These are phyloP conservation scores for Agrotis clavis DNA, from an alignment of 2,888 invertebrate genomes.

Conservation along the genomic window DNA sequence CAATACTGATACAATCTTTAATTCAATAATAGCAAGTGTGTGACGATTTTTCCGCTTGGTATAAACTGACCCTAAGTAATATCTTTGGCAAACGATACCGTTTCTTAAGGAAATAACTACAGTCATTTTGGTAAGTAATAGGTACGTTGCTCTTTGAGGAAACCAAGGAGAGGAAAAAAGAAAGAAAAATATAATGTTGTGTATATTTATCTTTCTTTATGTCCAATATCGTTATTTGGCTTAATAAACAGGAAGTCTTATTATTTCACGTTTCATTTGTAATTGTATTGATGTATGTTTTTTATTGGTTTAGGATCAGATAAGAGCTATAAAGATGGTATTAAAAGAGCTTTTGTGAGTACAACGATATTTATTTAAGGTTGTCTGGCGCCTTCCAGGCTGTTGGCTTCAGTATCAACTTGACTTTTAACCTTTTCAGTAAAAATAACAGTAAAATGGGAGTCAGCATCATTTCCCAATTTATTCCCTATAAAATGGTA, in stretches of 20 bases:
- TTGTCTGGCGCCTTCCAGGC: not conserved
- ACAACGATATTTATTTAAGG: not conserved
- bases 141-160: constrained; percentile 39
- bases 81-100: constrained; percentile 37
- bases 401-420: not conserved
- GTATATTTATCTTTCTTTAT: constrained; percentile 44
- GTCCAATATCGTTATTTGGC: constrained; percentile 37
- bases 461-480: not conserved
- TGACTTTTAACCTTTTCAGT: not conserved
- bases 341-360: not conserved
- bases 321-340: not conserved
- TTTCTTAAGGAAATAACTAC: constrained; percentile 38
- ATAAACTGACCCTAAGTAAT: constrained; percentile 19
- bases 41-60: no score
- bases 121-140: constrained; percentile 46
- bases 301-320: constrained; percentile 22
- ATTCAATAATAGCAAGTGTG: no score
- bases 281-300: constrained; percentile 29
- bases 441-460: not conserved
- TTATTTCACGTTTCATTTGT: constrained; percentile 34
- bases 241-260: constrained; percentile 39
- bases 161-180: constrained; percentile 23
- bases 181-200: constrained; percentile 32
- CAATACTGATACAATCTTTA: no score
- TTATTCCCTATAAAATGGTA: no score